Evolutionary conservation across 2,113 vertebrate genomes (phyloP).

Genomic region (Nesoenas mayeri): DNA sequence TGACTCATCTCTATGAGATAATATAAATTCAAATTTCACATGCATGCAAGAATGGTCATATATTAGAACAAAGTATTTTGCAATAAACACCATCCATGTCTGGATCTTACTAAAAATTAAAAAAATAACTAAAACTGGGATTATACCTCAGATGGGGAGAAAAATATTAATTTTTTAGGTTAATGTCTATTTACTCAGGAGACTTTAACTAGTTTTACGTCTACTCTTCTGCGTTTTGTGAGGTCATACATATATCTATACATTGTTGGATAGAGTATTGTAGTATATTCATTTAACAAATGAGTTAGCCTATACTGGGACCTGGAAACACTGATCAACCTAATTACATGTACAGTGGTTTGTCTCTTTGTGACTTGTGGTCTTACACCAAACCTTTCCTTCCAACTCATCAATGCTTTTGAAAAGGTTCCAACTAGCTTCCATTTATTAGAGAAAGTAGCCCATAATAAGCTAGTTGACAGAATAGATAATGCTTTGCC

Average conservation of each 20-base stretch:
- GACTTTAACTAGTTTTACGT: not conserved
- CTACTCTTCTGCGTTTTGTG: not conserved
- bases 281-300: not conserved
- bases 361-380: not conserved
- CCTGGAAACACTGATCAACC: not conserved
- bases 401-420: not conserved
- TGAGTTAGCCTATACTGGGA: not conserved
- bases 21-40: not conserved
- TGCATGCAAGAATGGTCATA: not conserved
- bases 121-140: not conserved
- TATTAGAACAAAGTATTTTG: not conserved
- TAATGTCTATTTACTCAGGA: not conserved
- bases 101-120: not conserved
- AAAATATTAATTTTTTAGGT: not conserved
- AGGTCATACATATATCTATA: not conserved
- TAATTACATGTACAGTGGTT: not conserved
- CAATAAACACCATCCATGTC: not conserved
- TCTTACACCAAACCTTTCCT: not conserved
- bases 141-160: not conserved
- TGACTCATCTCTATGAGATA: not conserved
- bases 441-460: not conserved
- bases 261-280: not conserved
- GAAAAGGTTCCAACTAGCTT: not conserved
- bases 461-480: not conserved
- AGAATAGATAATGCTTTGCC: not conserved